Conservation (phyloP, 2,888 invertebrate species). For the Caenorhabditis zanzibari region DNA sequence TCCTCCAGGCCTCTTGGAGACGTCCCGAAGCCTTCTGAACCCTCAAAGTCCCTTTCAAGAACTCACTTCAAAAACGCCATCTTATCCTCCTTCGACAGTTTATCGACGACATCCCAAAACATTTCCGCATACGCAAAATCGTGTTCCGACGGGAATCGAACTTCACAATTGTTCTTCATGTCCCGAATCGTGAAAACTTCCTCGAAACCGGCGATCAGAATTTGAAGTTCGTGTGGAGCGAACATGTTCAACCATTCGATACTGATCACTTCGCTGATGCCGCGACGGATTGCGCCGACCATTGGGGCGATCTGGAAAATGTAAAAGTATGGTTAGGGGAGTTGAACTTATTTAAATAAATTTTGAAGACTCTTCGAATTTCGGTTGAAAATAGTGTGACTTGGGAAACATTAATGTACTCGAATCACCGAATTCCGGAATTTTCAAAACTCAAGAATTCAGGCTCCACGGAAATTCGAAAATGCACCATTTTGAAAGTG, state of each 20-base stretch:
- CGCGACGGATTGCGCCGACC: constrained; percentile 92
- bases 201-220: constrained; percentile 60
- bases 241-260: constrained; percentile 96
- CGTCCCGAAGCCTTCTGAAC: not conserved
- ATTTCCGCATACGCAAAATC: constrained; percentile 91
- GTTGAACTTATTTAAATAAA: constrained; percentile 17
- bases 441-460: too few relatives aligned
- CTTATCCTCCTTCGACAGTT: constrained; percentile 88
- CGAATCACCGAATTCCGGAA: too few relatives aligned
- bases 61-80: constrained; percentile 89
- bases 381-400: too few relatives aligned
- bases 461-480: too few relatives aligned
- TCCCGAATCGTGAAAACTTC: constrained; percentile 38
- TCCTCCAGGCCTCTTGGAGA: too few relatives aligned
- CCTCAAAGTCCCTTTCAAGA: not conserved
- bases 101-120: constrained; percentile 93
- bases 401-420: too few relatives aligned
- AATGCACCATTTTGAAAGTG: too few relatives aligned
- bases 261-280: constrained; percentile 93
- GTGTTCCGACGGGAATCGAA: constrained; percentile 71
- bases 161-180: constrained; percentile 40
- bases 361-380: not conserved
- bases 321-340: too few relatives aligned
- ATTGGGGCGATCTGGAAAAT: constrained; percentile 88
- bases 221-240: constrained; percentile 92